Percentiles rank a stretch among this genome's conserved stretches.
These are phyloP conservation scores for Mythimna loreyi DNA, from an alignment of 2,888 invertebrate species.

Conservation along the genomic window DNA sequence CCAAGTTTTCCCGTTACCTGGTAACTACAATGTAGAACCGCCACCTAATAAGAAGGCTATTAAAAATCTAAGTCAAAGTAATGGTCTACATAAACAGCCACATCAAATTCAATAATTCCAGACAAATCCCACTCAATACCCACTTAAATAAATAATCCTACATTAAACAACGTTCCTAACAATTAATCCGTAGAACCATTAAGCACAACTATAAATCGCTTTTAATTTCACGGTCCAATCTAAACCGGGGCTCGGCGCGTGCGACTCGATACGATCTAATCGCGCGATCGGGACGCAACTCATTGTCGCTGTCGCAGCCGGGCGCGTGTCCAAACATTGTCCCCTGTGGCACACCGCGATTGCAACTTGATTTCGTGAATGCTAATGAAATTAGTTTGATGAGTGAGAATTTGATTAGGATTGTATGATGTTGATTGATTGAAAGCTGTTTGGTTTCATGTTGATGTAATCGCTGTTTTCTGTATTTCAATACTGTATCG, in stretches of 20 bases:
- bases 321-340: conserved; percentile 84
- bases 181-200: conserved; percentile 76
- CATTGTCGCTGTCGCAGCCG: conserved; percentile 79
- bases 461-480: conserved; percentile 19
- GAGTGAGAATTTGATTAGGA: conserved; percentile 42
- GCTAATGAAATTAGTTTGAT: conserved; percentile 50
- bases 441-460: conserved; percentile 24
- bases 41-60: neutral
- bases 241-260: conserved; percentile 80
- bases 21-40: neutral
- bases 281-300: conserved; percentile 80
- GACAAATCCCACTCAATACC: conserved; percentile 53
- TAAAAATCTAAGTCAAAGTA: conserved; percentile 4
- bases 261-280: conserved; percentile 83
- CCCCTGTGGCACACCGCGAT: conserved; percentile 64
- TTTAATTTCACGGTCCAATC: conserved; percentile 80
- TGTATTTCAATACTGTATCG: conserved; percentile 8
- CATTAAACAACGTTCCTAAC: conserved; percentile 69
- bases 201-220: conserved; percentile 78
- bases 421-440: conserved; percentile 41
- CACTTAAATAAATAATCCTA: conserved; percentile 61
- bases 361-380: conserved; percentile 49
- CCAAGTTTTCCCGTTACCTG: neutral
- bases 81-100: conserved; percentile 19
- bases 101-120: conserved; percentile 52